These are phyloP conservation scores for Stomatorhinus walkeri DNA, from an alignment of 2,797 vertebrate genomes.

Conservation along the genomic window DNA sequence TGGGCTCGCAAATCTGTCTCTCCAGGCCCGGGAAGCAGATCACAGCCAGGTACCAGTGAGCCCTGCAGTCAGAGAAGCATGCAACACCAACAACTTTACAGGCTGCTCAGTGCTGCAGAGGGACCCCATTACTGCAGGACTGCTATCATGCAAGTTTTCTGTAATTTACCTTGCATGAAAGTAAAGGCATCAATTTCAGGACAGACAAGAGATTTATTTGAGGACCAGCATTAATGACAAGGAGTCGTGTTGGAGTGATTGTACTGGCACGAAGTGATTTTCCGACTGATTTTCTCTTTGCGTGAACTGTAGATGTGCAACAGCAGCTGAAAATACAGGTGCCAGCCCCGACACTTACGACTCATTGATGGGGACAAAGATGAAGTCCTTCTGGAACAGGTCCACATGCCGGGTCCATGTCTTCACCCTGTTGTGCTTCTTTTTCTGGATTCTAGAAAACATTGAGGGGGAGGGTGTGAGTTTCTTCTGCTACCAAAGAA, in stretches of 20 bases:
- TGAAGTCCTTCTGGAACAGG: constrained; percentile 96
- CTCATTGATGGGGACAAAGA: constrained; percentile 98
- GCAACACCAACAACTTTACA: not conserved
- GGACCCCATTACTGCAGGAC: not conserved
- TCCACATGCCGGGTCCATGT: constrained; percentile 97
- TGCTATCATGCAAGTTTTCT: not conserved
- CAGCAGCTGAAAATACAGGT: not conserved
- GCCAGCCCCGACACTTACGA: constrained; percentile 68
- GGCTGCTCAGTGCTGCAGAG: not conserved
- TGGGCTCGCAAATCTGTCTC: constrained; percentile 67
- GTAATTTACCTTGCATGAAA: not conserved
- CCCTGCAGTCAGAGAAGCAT: constrained; percentile 54
- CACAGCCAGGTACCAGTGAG: constrained; percentile 96
- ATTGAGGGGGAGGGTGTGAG: constrained; percentile 15
- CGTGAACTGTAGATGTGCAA: not conserved
- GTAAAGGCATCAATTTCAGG: not conserved
- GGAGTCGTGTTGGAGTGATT: not conserved
- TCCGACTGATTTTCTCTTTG: not conserved
- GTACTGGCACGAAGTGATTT: not conserved
- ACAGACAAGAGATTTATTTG: not conserved
- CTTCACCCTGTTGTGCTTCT: constrained; percentile 89
- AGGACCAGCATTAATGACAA: not conserved
- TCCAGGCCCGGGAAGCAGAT: constrained; percentile 92
- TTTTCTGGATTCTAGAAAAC: constrained; percentile 78
- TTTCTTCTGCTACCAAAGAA: not conserved